Conservation (phyloP, 2,113 vertebrate genomes). For the Equus quagga region DNA sequence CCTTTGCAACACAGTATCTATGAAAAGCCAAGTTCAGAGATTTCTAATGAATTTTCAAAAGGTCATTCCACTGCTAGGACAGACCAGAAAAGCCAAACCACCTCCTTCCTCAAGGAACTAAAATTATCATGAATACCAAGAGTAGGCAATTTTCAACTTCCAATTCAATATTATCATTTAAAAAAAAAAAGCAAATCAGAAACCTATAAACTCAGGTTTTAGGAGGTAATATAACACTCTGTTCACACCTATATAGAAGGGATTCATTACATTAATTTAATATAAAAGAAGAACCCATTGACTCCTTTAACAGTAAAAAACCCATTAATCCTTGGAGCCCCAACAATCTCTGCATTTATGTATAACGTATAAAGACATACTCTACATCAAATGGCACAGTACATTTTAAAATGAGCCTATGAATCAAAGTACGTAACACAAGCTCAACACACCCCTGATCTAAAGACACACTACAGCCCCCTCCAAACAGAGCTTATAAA, state of each 20-base stretch:
- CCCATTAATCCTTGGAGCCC: background rate
- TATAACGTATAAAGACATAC: background rate
- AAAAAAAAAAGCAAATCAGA: background rate
- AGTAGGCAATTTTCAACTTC: slow-evolving; percentile 13
- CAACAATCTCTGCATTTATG: slow-evolving; percentile 16
- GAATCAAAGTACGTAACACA: slow-evolving; percentile 28
- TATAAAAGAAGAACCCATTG: slow-evolving; percentile 17
- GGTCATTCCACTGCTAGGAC: background rate
- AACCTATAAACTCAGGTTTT: slow-evolving; percentile 10
- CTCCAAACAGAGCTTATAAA: slow-evolving; percentile 31
- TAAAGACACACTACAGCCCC: background rate
- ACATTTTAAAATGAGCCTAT: background rate
- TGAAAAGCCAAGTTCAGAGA: slow-evolving; percentile 43
- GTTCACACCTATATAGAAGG: slow-evolving; percentile 41
- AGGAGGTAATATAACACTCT: background rate
- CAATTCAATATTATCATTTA: background rate
- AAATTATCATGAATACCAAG: slow-evolving; percentile 37
- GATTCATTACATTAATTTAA: slow-evolving; percentile 40
- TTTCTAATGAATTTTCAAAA: slow-evolving; percentile 34
- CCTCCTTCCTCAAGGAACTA: slow-evolving; percentile 2
- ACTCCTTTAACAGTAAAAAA: slow-evolving; percentile 20
- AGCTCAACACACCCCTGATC: background rate
- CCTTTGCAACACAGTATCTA: background rate
- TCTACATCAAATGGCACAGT: background rate
- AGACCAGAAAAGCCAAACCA: slow-evolving; percentile 34